Evolutionary conservation across 2,113 vertebrate genomes (phyloP).

Genomic region (Melospiza georgiana): DNA sequence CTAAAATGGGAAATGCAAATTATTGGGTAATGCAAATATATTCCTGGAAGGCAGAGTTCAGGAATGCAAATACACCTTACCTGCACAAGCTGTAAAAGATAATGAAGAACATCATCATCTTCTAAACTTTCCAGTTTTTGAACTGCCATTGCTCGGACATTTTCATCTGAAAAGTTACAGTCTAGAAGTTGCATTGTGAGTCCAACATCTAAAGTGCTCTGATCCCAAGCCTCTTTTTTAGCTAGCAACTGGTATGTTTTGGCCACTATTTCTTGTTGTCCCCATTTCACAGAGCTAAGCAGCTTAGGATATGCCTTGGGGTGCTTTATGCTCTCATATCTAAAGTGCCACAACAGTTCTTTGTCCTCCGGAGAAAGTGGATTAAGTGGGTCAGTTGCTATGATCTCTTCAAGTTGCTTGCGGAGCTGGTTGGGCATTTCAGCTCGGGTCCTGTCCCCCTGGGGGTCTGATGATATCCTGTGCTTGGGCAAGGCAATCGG

Average conservation of each 20-base stretch:
- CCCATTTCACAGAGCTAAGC: conserved; percentile 94
- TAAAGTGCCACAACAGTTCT: conserved; percentile 96
- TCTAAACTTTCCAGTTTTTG: conserved; percentile 93
- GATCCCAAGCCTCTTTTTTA: conserved; percentile 88
- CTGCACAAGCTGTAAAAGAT: conserved; percentile 96
- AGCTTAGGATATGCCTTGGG: conserved; percentile 95
- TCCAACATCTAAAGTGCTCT: conserved; percentile 89
- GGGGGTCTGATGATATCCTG: conserved; percentile 69
- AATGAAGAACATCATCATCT: conserved; percentile 93
- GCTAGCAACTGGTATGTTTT: conserved; percentile 89
- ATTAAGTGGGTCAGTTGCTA: conserved; percentile 91
- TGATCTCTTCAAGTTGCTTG: conserved; percentile 94
- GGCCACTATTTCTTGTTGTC: conserved; percentile 90
- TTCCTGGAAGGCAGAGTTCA: not conserved
- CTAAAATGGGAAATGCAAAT: not conserved
- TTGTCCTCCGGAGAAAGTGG: conserved; percentile 94
- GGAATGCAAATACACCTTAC: conserved; percentile 68
- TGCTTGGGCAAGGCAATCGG: conserved; percentile 94
- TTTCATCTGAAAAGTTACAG: conserved; percentile 95
- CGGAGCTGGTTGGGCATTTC: conserved; percentile 98
- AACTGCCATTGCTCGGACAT: conserved; percentile 93
- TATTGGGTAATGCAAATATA: conserved; percentile 32
- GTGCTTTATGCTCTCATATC: conserved; percentile 90
- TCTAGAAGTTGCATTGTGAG: conserved; percentile 95
- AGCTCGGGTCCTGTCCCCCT: conserved; percentile 83